Base-by-base conservation (phyloP, 2,888 invertebrate genomes). In the Xanthorhoe designata region DNA sequence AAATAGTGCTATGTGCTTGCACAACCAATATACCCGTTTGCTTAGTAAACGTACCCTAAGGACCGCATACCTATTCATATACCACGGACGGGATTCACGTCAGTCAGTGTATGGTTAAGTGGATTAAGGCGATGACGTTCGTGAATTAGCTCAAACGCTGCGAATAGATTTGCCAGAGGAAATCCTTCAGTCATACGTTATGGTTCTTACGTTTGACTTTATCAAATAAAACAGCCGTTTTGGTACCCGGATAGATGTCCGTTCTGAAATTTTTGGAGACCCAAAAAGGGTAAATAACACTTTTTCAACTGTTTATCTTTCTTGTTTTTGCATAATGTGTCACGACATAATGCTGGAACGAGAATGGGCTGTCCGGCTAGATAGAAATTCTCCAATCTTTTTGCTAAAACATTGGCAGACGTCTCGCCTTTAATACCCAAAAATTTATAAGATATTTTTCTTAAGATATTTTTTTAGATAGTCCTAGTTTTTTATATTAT, bases 111-210 rank as follows among this genome's bases (percentile, higher is more conserved):
- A 73, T 68, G 72, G 72, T 71, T 79, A 76, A 82, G 76, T 78
- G 76, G 75, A 78, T 81, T 79, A 76, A 61, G 54, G 61, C 68
- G 76, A 73, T 79, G 76, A 77, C 74, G 77, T 75, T 19, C 32
- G 49, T 47, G 29, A 54, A 61, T 61, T 78, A 77, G 73, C 73
- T 60, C 64, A 62, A 75, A 73, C 70, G 69, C 71, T 61, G 63
- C 62, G 67, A 61, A 10, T 52, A 38, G 29, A 45, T 15, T 61
- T 42, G 45, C 42, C 60, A 45, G 50, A 24, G 35, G 13, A 29
- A 42, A 42, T 42, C 38, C 13, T 42, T 42, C 13, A 42, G 38
- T 13, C 38, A 10, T 32, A 6, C 32, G 13, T n/a, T 42, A 13
- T 2, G 13, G 35, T 38, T 38, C 35, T 38, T 42, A 13, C 38